Conservation (phyloP, 2,888 invertebrate genomes). For the Cephalotes varians region DNA sequence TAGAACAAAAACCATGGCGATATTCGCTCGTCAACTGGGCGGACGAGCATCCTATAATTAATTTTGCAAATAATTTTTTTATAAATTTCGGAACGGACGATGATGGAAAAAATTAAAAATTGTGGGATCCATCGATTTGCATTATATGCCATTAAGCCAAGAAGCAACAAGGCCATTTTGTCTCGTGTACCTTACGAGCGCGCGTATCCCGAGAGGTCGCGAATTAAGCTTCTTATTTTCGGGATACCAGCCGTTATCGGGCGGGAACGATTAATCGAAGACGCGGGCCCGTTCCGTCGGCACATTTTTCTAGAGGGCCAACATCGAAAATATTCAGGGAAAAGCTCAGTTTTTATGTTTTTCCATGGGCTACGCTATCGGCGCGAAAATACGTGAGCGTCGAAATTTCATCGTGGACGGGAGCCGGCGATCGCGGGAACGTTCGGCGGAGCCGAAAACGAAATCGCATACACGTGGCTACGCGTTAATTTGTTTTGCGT, state of each 20-base stretch:
- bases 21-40: background rate
- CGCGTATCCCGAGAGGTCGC: constrained; percentile 44
- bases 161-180: constrained; percentile 60
- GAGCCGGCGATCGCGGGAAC: background rate
- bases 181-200: background rate
- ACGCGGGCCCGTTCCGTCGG: background rate
- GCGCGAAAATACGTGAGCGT: constrained; percentile 45
- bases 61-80: background rate
- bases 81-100: background rate
- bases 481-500: background rate
- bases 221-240: constrained; percentile 52
- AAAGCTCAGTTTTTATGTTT: constrained; percentile 59
- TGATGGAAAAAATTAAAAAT: background rate
- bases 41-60: background rate
- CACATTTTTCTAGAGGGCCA: background rate
- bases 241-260: background rate
- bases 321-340: background rate
- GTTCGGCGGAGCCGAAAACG: background rate
- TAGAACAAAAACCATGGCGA: constrained; percentile 2
- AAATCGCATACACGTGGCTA: constrained; percentile 54
- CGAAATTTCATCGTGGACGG: constrained; percentile 44
- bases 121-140: constrained; percentile 34
- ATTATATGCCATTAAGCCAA: constrained; percentile 49
- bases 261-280: background rate
- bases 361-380: constrained; percentile 41